Evolutionary conservation across 2,888 invertebrate species (phyloP), one percentile per base, ranked within the genome.

Genomic region (Epicampocera succincta): DNA sequence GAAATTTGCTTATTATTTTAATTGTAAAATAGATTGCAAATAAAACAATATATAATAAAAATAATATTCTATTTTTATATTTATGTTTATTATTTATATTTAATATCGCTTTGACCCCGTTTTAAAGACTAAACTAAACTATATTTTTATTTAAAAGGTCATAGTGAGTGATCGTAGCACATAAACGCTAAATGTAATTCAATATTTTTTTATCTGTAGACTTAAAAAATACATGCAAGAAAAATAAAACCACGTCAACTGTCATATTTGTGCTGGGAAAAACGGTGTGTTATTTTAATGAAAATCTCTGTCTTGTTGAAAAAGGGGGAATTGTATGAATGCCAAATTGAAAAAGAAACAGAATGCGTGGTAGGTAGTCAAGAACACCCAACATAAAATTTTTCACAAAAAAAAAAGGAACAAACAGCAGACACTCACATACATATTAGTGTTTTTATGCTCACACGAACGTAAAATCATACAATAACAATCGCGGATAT

Each of bases 401-500:
- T n/a, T 8, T 40, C 21, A 60, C 42, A 29, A 1, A 3, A 15
- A n/a, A 63, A 42, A 46, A 11, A 61, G 4, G n/a, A 58, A 21
- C 40, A 29, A 19, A 40, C 46, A 17, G 33, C 1, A 9, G 8
- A 33, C 25, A 25, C 25, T 8, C 33, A 33, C 33, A 33, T 8
- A 33, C 9, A 25, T 25, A 25, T 5, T 25, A 2, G 33, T 33
- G 21, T 48, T 13, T 46, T 33, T 2, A 8, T 9, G 21, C 33
- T 11, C 38, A 54, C n/a, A 65, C 8, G 1, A 9, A 19, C 8
- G 11, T 1, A 48, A 60, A n/a, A 15, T 0, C 33, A 48, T 15
- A 42, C 29, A 29, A 33, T 33, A 21, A 84, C 68, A 60, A 54
- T 85, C 85, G 87, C 89, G 88, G 89, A 89, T 89, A 87, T 88